phyloP scores from a whole-genome alignment of 2,113 vertebrate species.

The Antigone vipio region DNA sequence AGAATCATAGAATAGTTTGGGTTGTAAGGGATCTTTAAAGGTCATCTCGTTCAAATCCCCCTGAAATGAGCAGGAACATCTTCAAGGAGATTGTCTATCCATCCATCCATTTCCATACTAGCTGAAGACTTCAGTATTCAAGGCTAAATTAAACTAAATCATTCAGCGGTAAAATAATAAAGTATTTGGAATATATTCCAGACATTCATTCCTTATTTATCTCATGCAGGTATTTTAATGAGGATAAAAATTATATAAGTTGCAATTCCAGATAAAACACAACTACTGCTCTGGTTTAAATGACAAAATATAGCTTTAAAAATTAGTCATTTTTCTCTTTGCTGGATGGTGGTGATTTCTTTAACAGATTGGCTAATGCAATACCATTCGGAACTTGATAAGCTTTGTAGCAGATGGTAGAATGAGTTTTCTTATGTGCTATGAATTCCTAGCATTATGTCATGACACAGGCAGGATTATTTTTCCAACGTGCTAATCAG shows the following conservation, averaged over 20 bases:
- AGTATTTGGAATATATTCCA: neutral
- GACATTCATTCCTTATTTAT: neutral
- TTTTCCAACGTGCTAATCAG: neutral
- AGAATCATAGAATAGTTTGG: neutral
- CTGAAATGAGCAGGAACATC: too few relatives aligned
- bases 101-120: neutral
- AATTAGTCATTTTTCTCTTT: neutral
- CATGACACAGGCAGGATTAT: neutral
- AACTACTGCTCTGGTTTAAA: neutral
- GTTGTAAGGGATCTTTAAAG: neutral
- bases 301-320: neutral
- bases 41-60: neutral
- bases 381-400: neutral
- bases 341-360: neutral
- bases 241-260: neutral
- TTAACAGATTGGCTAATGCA: neutral
- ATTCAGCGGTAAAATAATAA: neutral
- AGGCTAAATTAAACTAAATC: neutral
- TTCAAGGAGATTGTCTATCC: neutral
- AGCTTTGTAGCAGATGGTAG: neutral
- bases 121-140: neutral
- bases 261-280: neutral
- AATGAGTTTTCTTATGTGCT: neutral
- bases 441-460: neutral
- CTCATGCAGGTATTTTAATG: neutral